Base-by-base conservation (phyloP, 37 sponge, comb jelly and placozoan genomes). In the Eunapius fragilis region DNA sequence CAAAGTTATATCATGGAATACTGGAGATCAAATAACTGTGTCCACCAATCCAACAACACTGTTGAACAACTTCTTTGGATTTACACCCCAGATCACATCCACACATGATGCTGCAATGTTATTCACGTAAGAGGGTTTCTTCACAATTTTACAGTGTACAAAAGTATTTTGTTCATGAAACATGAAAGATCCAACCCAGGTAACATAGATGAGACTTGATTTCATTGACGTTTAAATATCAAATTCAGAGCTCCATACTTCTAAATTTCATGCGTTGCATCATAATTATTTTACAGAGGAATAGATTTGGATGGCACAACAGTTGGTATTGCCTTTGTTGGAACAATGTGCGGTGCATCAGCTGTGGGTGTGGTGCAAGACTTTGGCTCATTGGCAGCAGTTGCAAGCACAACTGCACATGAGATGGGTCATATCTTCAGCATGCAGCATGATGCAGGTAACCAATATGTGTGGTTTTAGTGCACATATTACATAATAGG, bases 391-490 rank as follows among this genome's bases (percentile, higher is more conserved):
- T 14, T n/a, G 38, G 30, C 38, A 0, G 4, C 38, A 25, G 48
- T 41, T 30, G 78, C 37, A 37, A 47, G 47, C 28, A 87, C 84
- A 31, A 81, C 92, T 69, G 84, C 92, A 22, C 92, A 91, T 72
- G 92, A 91, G 68, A 14, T 91, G 80, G 92, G 92, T 25, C 92
- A 91, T 70, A 83, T 80, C 23, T 87, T 87, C 26, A 74, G 81
- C 72, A 87, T 91, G 84, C 12, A 41, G 9, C 92, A 91, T 77
- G 90, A 90, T 36, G 14, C 58, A 58, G 83, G 79, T 75, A 81
- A 78, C 25, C 58, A 58, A 58, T 41, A 41, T 41, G 41, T 6
- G 6, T 9, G 3, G 6, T 6, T 41, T 41, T n/a, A n/a, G n/a
- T n/a, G n/a, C n/a, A n/a, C n/a, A n/a, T n/a, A n/a, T n/a, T n/a